phyloP scores from a whole-genome alignment of 2,888 invertebrate genomes.

The Strigamia crassipes region DNA sequence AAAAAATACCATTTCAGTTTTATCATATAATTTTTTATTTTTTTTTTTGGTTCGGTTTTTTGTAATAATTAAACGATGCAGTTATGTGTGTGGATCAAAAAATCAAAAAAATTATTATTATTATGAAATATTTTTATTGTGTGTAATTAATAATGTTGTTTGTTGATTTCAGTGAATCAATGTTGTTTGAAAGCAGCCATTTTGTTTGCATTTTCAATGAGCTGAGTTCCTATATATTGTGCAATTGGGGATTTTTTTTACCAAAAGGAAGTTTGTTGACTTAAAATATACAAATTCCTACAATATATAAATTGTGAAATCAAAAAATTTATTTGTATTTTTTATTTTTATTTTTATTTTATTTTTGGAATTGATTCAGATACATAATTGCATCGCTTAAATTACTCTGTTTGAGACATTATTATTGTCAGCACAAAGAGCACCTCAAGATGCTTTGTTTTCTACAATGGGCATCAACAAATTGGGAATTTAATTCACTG shows the following conservation, averaged over 20 bases:
- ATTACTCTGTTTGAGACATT: not conserved
- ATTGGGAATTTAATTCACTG: constrained; percentile 36
- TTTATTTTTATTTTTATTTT: not conserved
- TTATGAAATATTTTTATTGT: constrained; percentile 8
- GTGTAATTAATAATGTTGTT: not conserved
- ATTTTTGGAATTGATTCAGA: not conserved
- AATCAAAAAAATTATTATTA: not conserved
- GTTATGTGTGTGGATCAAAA: not conserved
- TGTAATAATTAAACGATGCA: not conserved
- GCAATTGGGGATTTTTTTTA: not conserved
- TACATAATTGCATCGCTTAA: constrained; percentile 14
- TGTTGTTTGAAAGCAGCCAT: constrained; percentile 25
- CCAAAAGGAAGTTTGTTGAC: not conserved
- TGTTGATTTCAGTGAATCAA: not conserved
- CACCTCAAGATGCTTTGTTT: constrained; percentile 2
- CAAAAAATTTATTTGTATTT: not conserved
- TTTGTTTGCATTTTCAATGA: constrained; percentile 38
- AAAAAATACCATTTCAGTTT: not conserved
- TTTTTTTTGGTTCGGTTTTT: not conserved
- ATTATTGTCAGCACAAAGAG: constrained; percentile 28
- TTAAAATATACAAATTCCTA: not conserved
- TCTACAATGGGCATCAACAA: constrained; percentile 6
- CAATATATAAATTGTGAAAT: constrained; percentile 3
- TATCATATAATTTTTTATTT: not conserved
- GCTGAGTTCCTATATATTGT: constrained; percentile 41